These are phyloP conservation scores for Nothoprocta perdicaria DNA, from an alignment of 2,113 vertebrate species.

Conservation along the genomic window DNA sequence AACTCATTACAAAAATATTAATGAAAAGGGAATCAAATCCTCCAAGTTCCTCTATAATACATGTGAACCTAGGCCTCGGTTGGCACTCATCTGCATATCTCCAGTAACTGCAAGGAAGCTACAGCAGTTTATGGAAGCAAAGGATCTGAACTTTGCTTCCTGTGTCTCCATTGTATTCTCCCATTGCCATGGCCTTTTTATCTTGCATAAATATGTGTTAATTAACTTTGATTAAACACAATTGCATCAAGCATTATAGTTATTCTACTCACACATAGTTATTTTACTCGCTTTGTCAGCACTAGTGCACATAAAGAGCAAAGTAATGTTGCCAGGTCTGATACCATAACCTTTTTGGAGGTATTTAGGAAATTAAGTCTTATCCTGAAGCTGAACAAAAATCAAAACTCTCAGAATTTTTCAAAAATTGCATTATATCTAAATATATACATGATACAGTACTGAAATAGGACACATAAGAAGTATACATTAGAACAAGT, in stretches of 20 bases:
- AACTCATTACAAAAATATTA: not conserved
- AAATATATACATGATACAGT: not conserved
- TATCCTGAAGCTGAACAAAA: not conserved
- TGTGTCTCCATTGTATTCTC: conserved; percentile 28
- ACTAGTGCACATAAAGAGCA: not conserved
- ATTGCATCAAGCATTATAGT: not conserved
- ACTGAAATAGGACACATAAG: not conserved
- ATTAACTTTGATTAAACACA: conserved; percentile 52
- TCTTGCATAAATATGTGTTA: conserved; percentile 47
- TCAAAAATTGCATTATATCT: not conserved
- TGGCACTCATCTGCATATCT: not conserved
- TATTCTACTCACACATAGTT: conserved; percentile 43
- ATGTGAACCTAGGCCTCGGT: not conserved
- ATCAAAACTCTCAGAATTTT: not conserved
- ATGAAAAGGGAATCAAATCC: not conserved
- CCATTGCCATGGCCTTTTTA: conserved; percentile 46
- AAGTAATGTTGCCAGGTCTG: not conserved
- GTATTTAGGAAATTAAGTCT: not conserved
- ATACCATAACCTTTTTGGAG: accelerated
- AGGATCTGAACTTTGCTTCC: conserved; percentile 37
- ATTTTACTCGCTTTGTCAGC: conserved; percentile 4
- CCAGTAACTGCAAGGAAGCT: not conserved
- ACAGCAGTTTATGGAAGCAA: not conserved
- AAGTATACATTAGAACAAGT: not conserved
- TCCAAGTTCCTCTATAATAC: not conserved